Conservation (phyloP, 2,113 vertebrate species). For the Phyllostomus discolor region DNA sequence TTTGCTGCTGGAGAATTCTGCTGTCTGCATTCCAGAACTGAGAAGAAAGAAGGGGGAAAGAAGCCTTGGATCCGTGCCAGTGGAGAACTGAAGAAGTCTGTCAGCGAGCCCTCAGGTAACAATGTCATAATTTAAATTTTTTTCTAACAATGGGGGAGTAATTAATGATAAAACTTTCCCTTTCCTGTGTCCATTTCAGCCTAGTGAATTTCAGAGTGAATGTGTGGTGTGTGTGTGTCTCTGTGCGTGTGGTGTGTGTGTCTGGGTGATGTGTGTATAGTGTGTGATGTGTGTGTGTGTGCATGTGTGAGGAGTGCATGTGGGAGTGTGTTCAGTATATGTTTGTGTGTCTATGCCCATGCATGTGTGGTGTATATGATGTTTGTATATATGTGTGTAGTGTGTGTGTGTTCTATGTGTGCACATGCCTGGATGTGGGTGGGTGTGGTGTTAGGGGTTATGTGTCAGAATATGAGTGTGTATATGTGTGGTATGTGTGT, state of each 20-base stretch:
- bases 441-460: background rate
- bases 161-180: slow-evolving; percentile 74
- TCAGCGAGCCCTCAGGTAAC: slow-evolving; percentile 83
- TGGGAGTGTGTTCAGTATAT: background rate
- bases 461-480: background rate
- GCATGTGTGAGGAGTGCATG: background rate
- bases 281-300: background rate
- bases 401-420: background rate
- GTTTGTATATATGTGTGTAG: too few relatives aligned
- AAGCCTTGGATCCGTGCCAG: slow-evolving; percentile 76
- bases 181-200: slow-evolving; percentile 53
- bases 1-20: slow-evolving; percentile 76
- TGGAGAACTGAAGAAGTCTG: slow-evolving; percentile 77
- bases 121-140: slow-evolving; percentile 81
- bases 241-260: background rate
- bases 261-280: too few relatives aligned
- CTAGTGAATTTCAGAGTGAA: slow-evolving; percentile 55
- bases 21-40: slow-evolving; percentile 81
- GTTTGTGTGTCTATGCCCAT: background rate
- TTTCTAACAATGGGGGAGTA: slow-evolving; percentile 77
- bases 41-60: slow-evolving; percentile 69
- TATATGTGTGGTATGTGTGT: background rate
- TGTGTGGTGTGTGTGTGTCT: background rate
- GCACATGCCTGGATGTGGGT: background rate
- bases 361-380: background rate